phyloP scores from a whole-genome alignment of 23 tunicate genomes.

The Botrylloides violaceus region DNA sequence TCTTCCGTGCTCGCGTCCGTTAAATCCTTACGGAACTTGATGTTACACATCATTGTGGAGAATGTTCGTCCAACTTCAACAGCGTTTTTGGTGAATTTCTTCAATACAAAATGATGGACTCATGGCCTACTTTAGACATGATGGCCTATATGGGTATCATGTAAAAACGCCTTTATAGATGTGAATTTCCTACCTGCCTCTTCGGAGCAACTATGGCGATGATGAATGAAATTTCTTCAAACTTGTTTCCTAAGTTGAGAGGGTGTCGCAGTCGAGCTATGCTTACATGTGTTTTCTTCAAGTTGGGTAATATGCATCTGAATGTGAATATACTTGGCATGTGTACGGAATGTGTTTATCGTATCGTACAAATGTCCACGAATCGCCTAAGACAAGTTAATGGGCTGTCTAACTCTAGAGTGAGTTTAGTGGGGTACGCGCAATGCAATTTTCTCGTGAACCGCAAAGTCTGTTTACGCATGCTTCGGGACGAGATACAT shows the following conservation, averaged over 20 bases:
- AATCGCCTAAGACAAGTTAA: no score
- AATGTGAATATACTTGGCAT: no score
- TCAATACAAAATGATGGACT: conserved; percentile 8
- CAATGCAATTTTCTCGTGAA: no score
- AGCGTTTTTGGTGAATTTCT: conserved; percentile 96
- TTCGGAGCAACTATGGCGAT: conserved; percentile 77
- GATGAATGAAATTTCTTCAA: conserved; percentile 74
- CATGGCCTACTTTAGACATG: no score
- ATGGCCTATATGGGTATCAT: no score
- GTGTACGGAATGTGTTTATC: no score
- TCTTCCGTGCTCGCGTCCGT: conserved; percentile 44
- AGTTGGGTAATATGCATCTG: conserved; percentile 75
- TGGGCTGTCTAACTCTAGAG: no score
- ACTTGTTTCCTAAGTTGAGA: conserved; percentile 73
- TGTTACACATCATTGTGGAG: conserved; percentile 76
- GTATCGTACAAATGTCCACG: no score
- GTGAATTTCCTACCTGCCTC: conserved; percentile 50
- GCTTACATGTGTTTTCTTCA: conserved; percentile 81
- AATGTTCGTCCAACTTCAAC: conserved; percentile 94
- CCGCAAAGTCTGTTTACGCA: no score
- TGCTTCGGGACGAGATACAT: no score
- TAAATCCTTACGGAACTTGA: conserved; percentile 40
- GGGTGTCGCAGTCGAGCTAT: conserved; percentile 81
- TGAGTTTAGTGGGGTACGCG: no score
- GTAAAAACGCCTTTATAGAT: no score